Base-by-base conservation (phyloP, 2,797 vertebrate genomes). In the Phoeniculus purpureus region DNA sequence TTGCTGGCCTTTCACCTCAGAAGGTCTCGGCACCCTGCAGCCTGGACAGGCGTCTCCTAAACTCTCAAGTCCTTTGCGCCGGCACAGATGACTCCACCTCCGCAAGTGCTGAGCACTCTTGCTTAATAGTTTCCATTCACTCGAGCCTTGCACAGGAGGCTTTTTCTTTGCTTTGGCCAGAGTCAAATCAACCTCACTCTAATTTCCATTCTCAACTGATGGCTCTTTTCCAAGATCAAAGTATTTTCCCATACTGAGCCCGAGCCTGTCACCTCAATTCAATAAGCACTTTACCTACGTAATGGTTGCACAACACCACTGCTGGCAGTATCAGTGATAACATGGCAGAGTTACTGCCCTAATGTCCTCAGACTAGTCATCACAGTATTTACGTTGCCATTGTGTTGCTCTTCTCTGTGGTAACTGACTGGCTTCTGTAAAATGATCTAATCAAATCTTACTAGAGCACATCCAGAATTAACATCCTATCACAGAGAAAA, bases 191-290 rank as follows among this genome's bases (percentile, higher is more conserved):
- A 50, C 12, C 37, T 89, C 58, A 68, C 84, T 75, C n/a, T 70
- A 68, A 89, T 76, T 83, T 87, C 66, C 55, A 66, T 88, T 85
- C 56, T 85, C 31, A 52, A 85, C 10, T 23, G 59, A 83, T 89
- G 88, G 88, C 81, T 80, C n/a, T 81, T 78, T 66, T 77, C 92
- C 90, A 94, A 58, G 56, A 87, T 65, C 52, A 45, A 91, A 80
- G 50, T 60, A 88, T 81, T 87, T 88, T 96, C 86, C 90, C 88
- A 95, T 31, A 67, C 34, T 60, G 34, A 87, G 32, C 66, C 55
- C 65, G 47, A 56, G 51, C 25, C 70, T 88, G 85, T 72, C 74
- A 90, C 80, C 70, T 70, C 89, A 89, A 94, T 78, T 85, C 93
- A 95, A 73, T 85, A 86, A 92, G 81, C 48, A 60, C 47, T 85